Evolutionary conservation across 2,888 invertebrate species (phyloP), one percentile per base, ranked within the genome.

Genomic region (Eupithecia pulchellata): DNA sequence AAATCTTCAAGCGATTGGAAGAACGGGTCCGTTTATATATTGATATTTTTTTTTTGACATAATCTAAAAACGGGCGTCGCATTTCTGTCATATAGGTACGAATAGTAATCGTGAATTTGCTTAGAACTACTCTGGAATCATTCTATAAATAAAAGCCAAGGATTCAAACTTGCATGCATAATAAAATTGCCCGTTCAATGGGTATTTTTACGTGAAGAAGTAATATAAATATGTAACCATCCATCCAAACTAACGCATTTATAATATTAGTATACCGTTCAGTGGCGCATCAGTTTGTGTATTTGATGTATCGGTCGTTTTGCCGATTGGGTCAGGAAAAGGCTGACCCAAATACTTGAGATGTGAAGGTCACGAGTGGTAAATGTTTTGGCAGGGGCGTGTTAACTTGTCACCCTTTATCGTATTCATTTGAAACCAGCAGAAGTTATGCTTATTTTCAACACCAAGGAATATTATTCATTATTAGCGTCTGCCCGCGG

Each of bases 241-340:
- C 39, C 39, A 39, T n/a, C 39, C 39, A 39, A 39, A 39, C 17
- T n/a, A 17, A 17, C 39, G 17, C 39, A 39, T 39, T 17, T 17
- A 34, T 11, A 11, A 47, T 42, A 42, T n/a, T 3, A 9, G 42
- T 20, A 9, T 47, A 25, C 20, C 11, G 25, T 52, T 52, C 52
- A 25, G 52, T 25, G 32, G 58, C 58, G n/a, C 17, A 60, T 36
- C 32, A 61, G 25, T 61, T 29, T 29, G 64, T 57, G 36, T 30
- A 39, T 29, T 20, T 27, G 55, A 63, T 39, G 29, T 34, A 61
- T 61, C 34, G 61, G 34, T 60, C 60, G 61, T 34, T 61, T 30
- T 34, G 25, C 27, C 36, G 57, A 66, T 57, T 52, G 27, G 32
- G 61, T 61, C 34, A 34, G 20, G 20, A 32, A 4, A 9, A 25